Evolutionary conservation across 2,888 invertebrate species (phyloP).

Genomic region (Xestia rhomboidea): DNA sequence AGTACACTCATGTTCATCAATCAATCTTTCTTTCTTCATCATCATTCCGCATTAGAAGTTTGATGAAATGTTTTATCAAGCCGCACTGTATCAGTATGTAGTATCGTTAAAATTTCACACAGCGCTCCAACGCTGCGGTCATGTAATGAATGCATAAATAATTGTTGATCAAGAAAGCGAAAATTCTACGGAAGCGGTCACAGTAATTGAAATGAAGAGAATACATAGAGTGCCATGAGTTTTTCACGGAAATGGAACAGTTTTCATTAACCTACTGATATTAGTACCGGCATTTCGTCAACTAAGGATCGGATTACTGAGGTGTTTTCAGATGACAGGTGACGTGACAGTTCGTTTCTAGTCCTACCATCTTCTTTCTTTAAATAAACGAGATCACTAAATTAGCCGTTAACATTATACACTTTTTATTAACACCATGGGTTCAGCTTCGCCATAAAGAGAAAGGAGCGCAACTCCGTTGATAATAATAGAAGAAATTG

Average conservation of each 20-base stretch:
- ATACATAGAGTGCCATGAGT: slow-evolving; percentile 23
- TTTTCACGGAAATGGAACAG: slow-evolving; percentile 32
- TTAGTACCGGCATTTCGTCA: background rate
- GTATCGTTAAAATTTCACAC: slow-evolving; percentile 57
- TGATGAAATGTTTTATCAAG: slow-evolving; percentile 26
- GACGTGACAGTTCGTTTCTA: slow-evolving; percentile 3
- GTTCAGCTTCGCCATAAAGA: slow-evolving; percentile 12
- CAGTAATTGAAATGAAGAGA: slow-evolving; percentile 59
- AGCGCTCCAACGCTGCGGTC: slow-evolving; percentile 45
- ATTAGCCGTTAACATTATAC: background rate
- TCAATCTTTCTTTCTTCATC: slow-evolving; percentile 6
- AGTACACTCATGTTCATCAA: slow-evolving; percentile 14
- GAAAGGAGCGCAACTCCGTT: slow-evolving; percentile 34
- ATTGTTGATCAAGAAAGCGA: slow-evolving; percentile 72
- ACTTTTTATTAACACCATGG: background rate
- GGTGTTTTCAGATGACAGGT: slow-evolving; percentile 4
- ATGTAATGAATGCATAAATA: slow-evolving; percentile 69
- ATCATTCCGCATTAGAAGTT: slow-evolving; percentile 25
- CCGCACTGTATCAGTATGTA: slow-evolving; percentile 27
- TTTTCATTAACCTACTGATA: slow-evolving; percentile 18
- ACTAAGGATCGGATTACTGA: slow-evolving; percentile 12
- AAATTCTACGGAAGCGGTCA: slow-evolving; percentile 65
- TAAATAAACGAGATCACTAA: slow-evolving; percentile 10
- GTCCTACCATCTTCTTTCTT: slow-evolving; percentile 4
- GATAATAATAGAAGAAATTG: slow-evolving; percentile 44